Percentiles rank a stretch among this genome's conserved stretches.
These are phyloP conservation scores for Cladopsammia gracilis DNA, from an alignment of 64 coral and sea anemone genomes.

Conservation along the genomic window DNA sequence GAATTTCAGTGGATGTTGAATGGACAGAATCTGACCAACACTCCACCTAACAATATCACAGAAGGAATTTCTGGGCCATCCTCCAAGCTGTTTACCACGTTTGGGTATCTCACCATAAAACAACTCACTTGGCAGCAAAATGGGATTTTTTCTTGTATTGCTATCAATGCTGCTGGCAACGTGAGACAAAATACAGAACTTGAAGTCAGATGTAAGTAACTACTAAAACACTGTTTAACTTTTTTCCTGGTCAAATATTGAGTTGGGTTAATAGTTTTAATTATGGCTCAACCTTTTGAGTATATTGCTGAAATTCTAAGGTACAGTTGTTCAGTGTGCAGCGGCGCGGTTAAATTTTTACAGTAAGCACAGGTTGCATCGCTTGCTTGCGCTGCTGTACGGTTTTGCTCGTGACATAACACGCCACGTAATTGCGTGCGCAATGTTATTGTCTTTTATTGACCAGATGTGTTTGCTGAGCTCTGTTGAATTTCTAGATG, in stretches of 20 bases:
- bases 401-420: no score
- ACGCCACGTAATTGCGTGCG: no score
- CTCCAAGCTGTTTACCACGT: conserved; percentile 14
- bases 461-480: conserved; percentile 37
- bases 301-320: no score
- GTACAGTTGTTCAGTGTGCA: not conserved
- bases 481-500: conserved; percentile 62
- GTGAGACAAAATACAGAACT: conserved; percentile 1
- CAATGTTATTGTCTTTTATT: conserved; percentile 5
- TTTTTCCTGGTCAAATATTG: no score
- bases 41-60: not conserved
- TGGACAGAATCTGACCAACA: conserved; percentile 58
- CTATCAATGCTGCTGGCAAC: conserved; percentile 64
- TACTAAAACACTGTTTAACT: no score
- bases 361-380: conserved; percentile 33
- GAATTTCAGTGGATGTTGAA: conserved; percentile 50
- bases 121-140: conserved; percentile 61
- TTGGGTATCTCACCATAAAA: conserved; percentile 21
- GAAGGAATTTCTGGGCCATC: not conserved
- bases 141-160: conserved; percentile 69
- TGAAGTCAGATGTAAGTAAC: conserved; percentile 65
- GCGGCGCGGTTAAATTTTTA: not conserved
- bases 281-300: no score
- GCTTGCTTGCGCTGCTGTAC: conserved; percentile 1
- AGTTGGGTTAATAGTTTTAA: no score